These are phyloP conservation scores for Mesocentrotus franciscanus DNA, from an alignment of 53 echinoderm and acorn worm species.

Conservation along the genomic window DNA sequence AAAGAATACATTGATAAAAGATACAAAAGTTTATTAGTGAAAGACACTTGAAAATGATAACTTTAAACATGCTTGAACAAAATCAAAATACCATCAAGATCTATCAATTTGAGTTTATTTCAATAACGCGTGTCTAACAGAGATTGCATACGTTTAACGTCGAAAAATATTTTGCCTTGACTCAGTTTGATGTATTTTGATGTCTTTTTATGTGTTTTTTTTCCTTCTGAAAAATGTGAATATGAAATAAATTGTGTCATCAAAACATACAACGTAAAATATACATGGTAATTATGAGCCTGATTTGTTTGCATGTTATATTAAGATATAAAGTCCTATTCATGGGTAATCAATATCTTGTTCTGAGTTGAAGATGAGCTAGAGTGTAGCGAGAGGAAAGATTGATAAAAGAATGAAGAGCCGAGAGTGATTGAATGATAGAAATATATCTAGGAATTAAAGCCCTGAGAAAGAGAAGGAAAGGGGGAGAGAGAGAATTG, in stretches of 20 bases:
- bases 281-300: not conserved
- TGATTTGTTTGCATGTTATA: not conserved
- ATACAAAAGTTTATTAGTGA: not conserved
- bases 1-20: not conserved
- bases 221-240: constrained; percentile 58
- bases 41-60: not conserved
- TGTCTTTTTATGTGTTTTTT: constrained; percentile 48
- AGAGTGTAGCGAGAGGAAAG: not conserved
- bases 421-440: not conserved
- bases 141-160: not conserved
- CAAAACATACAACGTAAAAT: constrained; percentile 21
- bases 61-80: not conserved
- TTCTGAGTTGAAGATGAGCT: not conserved
- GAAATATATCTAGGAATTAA: too few relatives aligned
- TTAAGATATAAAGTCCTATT: not conserved
- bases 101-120: not conserved
- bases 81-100: not conserved
- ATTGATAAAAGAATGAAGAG: not conserved
- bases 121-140: not conserved
- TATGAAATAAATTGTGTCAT: constrained; percentile 60
- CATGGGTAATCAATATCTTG: not conserved
- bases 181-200: constrained; percentile 57
- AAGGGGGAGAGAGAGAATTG: not conserved
- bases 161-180: constrained; percentile 62
- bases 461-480: not conserved